Evolutionary conservation across 2,888 invertebrate species (phyloP), one percentile per base, ranked within the genome.

Genomic region (Eurytoma californica): DNA sequence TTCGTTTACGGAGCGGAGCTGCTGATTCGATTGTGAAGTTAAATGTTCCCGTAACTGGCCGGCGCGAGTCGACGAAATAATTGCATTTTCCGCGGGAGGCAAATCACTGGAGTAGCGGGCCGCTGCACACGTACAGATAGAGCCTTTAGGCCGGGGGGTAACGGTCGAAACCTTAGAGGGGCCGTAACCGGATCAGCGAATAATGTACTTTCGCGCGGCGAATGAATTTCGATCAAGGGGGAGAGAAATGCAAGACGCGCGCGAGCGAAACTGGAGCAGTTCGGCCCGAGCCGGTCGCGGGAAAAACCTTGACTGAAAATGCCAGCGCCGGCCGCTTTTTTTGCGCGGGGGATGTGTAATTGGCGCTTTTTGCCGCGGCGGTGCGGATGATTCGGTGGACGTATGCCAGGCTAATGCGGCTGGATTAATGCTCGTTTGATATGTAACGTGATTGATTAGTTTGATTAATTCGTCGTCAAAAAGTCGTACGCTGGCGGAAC

Each of bases 211-310:
- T 66, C 67, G 61, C 65, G 39, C 73, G 80, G 75, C 73, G 80
- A 83, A 82, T 84, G 82, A 83, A 84, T 83, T 82, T 80, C 81
- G 74, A 79, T 82, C 80, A 76, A 79, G 49, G 53, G 58, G n/a
- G 3, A 61, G 60, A 28, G 3, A 1, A 49, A 49, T 58, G 9
- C 18, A 67, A 78, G 81, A 77, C 74, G 74, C 79, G 77, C 73
- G 58, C 3, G 3, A 28, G 74, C 77, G 65, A 79, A 79, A 81
- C 74, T 77, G 72, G 73, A 79, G 70, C 70, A 72, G 75, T 55
- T 77, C 63, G 14, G 24, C 4, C 16, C 16, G 49, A 63, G 30
- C n/a, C 49, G 14, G 49, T n/a, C 13, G n/a, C 49, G 57, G 28
- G 61, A 67, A 73, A 60, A 78, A 68, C 72, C 68, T 28, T 51